Percentiles rank a stretch among this genome's conserved stretches.
These are phyloP conservation scores for Ardeotis arabs DNA, from an alignment of 2,113 vertebrate species.

Conservation along the genomic window DNA sequence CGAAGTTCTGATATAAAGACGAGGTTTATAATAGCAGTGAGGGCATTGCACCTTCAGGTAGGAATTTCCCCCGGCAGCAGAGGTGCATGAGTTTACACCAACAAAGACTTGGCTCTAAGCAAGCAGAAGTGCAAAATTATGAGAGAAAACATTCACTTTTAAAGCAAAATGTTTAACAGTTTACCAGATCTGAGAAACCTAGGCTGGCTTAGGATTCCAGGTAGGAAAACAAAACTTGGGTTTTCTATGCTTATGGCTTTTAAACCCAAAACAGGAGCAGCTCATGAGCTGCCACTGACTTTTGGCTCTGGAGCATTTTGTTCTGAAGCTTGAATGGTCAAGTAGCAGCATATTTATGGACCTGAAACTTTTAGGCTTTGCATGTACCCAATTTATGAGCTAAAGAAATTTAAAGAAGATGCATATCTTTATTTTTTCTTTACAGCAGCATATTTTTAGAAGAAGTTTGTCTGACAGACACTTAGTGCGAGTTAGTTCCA, in stretches of 20 bases:
- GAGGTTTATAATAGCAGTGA: not conserved
- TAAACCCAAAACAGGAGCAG: not conserved
- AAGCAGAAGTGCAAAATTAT: not conserved
- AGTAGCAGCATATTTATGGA: not conserved
- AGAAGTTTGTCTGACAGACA: not conserved
- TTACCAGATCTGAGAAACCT: not conserved
- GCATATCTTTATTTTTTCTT: not conserved
- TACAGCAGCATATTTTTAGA: not conserved
- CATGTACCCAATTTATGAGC: not conserved
- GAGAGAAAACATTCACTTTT: not conserved
- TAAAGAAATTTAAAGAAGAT: not conserved
- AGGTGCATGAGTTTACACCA: not conserved
- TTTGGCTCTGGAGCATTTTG: not conserved
- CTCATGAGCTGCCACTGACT: accelerated
- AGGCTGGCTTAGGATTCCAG: not conserved
- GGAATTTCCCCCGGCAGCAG: not conserved
- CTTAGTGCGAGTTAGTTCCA: not conserved
- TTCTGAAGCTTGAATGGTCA: not conserved
- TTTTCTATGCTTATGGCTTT: not conserved
- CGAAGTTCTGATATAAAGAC: not conserved
- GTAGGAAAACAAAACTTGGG: not conserved
- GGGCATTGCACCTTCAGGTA: not conserved
- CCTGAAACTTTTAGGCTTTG: not conserved
- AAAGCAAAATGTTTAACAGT: not conserved
- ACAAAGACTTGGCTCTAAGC: not conserved